phyloP scores from a whole-genome alignment of 2,797 vertebrate species.

The Chelmon rostratus region DNA sequence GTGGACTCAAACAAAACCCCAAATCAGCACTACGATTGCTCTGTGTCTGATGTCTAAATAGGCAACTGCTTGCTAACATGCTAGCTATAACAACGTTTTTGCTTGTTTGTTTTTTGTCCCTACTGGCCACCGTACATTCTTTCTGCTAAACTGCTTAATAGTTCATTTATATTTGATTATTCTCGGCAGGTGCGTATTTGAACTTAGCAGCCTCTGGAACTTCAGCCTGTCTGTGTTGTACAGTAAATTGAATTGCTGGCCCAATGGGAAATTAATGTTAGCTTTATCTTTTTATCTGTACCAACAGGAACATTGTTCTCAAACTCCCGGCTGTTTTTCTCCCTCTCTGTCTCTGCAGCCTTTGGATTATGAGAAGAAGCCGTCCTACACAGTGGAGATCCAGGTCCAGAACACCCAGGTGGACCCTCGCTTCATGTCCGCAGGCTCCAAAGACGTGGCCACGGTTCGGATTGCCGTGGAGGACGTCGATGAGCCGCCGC shows the following conservation, averaged over 20 bases:
- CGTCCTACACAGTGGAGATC: constrained; percentile 91
- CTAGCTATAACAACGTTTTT: too few relatives aligned
- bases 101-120: too few relatives aligned
- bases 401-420: constrained; percentile 92
- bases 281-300: not conserved
- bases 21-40: too few relatives aligned
- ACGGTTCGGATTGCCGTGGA: constrained; percentile 90
- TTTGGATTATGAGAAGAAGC: constrained; percentile 94
- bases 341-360: constrained; percentile 76
- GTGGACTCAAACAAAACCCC: too few relatives aligned
- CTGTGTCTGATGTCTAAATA: too few relatives aligned
- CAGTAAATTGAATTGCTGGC: not conserved
- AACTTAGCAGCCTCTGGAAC: not conserved
- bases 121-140: too few relatives aligned
- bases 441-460: constrained; percentile 89
- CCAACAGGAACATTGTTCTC: not conserved
- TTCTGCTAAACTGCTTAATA: not conserved
- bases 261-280: not conserved
- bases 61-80: too few relatives aligned
- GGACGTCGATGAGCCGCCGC: constrained; percentile 94
- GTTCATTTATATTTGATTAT: not conserved
- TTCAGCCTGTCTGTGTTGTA: not conserved
- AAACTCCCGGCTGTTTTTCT: not conserved
- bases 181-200: not conserved
- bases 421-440: constrained; percentile 88